Conservation (phyloP, 1,140 invertebrate species). For the Pogonus chalceus region DNA sequence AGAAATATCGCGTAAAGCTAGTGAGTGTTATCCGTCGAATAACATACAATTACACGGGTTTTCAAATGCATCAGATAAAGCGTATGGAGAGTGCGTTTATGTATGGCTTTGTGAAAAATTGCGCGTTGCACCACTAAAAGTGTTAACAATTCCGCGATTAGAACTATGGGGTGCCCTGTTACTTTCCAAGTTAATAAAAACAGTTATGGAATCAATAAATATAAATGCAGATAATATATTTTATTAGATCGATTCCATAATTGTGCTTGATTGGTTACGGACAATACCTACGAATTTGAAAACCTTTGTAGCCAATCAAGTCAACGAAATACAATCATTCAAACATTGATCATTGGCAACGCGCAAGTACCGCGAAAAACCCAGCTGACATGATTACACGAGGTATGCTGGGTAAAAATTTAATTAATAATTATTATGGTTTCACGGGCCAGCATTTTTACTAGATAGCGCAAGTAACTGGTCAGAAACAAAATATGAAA, state of each 20-base stretch:
- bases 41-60: constrained; percentile 27
- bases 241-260: constrained; percentile 30
- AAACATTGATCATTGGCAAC: constrained; percentile 18
- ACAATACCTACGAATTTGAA: constrained; percentile 16
- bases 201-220: neutral
- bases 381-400: constrained; percentile 31
- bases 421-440: constrained; percentile 25
- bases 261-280: constrained; percentile 28
- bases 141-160: constrained; percentile 30
- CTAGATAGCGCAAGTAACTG: no score
- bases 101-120: constrained; percentile 28
- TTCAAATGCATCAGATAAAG: constrained; percentile 24
- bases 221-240: constrained; percentile 6
- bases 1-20: constrained; percentile 18
- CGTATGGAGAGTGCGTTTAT: constrained; percentile 27
- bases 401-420: constrained; percentile 17
- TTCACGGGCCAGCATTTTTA: constrained; percentile 28
- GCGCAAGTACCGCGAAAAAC: constrained; percentile 27
- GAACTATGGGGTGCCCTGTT: constrained; percentile 35
- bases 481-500: constrained; percentile 5
- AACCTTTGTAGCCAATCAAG: constrained; percentile 28
- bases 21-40: constrained; percentile 2
- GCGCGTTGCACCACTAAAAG: constrained; percentile 31
- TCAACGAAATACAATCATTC: constrained; percentile 28
- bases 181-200: constrained; percentile 18